Percentiles rank a stretch among this genome's conserved stretches.
These are phyloP conservation scores for Ptyas mucosa DNA, from an alignment of 2,113 vertebrate genomes.

Conservation along the genomic window DNA sequence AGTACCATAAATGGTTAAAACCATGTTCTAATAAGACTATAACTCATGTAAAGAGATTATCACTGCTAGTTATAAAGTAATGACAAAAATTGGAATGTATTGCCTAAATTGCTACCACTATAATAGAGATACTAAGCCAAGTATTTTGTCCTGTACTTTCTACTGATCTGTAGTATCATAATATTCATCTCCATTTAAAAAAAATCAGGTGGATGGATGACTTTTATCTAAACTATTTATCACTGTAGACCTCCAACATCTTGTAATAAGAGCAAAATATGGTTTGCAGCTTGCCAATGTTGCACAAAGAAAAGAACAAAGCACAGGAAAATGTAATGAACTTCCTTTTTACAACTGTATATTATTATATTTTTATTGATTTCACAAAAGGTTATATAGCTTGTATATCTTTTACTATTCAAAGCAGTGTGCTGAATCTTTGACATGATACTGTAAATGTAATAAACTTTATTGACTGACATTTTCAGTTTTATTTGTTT, in stretches of 20 bases:
- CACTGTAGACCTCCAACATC: not conserved
- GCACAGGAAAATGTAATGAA: not conserved
- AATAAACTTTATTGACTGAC: not conserved
- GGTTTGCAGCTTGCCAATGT: not conserved
- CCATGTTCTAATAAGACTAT: not conserved
- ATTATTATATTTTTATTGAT: not conserved
- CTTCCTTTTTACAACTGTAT: not conserved
- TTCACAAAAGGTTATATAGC: not conserved
- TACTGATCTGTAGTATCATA: not conserved
- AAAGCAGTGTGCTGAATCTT: not conserved
- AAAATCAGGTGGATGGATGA: not conserved
- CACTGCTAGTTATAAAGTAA: not conserved
- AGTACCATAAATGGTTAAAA: not conserved
- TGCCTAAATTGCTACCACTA: not conserved
- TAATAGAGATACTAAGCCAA: not conserved
- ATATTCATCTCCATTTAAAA: not conserved
- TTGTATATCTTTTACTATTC: not conserved
- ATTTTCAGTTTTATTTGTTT: not conserved
- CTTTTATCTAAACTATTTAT: not conserved
- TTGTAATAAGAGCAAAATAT: not conserved
- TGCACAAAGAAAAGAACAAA: not conserved
- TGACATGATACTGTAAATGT: not conserved
- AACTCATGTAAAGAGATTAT: not conserved
- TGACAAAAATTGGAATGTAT: not conserved
- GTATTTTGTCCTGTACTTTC: not conserved